A percentile compares a stretch with the other conserved stretches of the same genome.
phyloP scores from a whole-genome alignment of 2,888 invertebrate genomes.

The Drepanosiphum platanoidis region DNA sequence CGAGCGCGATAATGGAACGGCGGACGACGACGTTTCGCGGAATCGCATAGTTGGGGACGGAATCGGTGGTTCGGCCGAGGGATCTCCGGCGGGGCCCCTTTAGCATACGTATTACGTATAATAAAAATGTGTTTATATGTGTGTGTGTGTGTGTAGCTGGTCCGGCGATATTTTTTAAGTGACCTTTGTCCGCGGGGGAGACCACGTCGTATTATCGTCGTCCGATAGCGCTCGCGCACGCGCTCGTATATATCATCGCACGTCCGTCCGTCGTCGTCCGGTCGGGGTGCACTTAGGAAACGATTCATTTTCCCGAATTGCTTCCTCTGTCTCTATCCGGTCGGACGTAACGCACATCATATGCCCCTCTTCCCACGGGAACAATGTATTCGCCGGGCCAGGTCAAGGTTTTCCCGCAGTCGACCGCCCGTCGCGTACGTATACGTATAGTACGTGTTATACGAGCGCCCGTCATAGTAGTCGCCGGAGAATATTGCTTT shows the following conservation, averaged over 20 bases:
- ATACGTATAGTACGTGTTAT: too few relatives aligned
- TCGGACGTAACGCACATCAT: constrained; percentile 55
- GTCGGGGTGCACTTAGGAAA: constrained; percentile 61
- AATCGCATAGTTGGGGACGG: too few relatives aligned
- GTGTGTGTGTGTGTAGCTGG: not conserved
- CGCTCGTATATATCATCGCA: not conserved
- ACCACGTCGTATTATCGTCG: not conserved
- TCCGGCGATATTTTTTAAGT: constrained; percentile 49
- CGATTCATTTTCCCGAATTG: constrained; percentile 62
- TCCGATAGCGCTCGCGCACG: not conserved
- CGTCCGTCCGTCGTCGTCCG: constrained; percentile 55
- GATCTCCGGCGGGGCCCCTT: not conserved
- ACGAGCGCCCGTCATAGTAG: constrained; percentile 1
- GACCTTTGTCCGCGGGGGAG: constrained; percentile 24
- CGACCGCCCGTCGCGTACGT: not conserved
- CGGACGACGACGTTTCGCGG: too few relatives aligned
- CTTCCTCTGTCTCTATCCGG: constrained; percentile 59
- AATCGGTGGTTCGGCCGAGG: not conserved
- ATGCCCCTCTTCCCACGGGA: constrained; percentile 62
- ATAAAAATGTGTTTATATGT: too few relatives aligned
- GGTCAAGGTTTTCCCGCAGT: constrained; percentile 35
- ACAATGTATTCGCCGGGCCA: constrained; percentile 44
- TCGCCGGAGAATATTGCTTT: constrained; percentile 40
- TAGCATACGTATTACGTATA: too few relatives aligned
- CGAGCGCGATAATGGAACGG: too few relatives aligned